Percentiles rank a stretch among this genome's conserved stretches.
Evolutionary conservation across 2,797 vertebrate species (phyloP).

Genomic region (Hydrophis major): DNA sequence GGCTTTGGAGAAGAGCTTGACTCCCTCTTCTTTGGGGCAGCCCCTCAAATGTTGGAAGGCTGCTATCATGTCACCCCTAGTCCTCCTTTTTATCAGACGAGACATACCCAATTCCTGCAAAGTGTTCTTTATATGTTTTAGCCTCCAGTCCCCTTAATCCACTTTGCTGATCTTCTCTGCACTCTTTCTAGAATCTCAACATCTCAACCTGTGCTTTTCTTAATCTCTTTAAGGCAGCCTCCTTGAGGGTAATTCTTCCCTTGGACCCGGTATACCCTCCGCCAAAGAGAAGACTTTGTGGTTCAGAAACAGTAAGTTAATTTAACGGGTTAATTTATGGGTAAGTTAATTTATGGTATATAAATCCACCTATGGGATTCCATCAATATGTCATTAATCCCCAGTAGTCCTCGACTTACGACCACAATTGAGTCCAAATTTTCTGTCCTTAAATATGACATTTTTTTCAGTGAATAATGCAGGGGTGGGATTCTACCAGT

Average conservation of each 20-base stretch:
- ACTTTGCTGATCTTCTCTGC: too few relatives aligned
- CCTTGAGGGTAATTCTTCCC: background rate
- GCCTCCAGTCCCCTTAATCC: too few relatives aligned
- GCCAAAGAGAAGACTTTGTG: accelerated
- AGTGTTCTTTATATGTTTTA: too few relatives aligned
- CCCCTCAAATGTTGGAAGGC: too few relatives aligned
- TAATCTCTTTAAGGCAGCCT: background rate
- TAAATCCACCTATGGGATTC: background rate
- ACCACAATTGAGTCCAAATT: background rate
- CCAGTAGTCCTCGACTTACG: background rate
- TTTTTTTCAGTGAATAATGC: background rate
- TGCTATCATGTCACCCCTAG: too few relatives aligned
- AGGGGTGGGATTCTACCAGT: too few relatives aligned
- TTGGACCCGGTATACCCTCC: background rate
- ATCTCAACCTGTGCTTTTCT: background rate
- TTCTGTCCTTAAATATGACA: background rate
- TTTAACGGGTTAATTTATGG: too few relatives aligned
- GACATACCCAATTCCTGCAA: too few relatives aligned
- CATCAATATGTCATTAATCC: background rate
- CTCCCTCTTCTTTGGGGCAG: too few relatives aligned
- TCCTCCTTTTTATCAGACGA: too few relatives aligned
- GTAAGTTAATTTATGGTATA: background rate
- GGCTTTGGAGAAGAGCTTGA: too few relatives aligned
- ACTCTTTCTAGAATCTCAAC: too few relatives aligned
- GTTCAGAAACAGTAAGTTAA: background rate